These are phyloP conservation scores for Ctenomys sociabilis DNA, from an alignment of 2,113 vertebrate genomes.

Conservation along the genomic window DNA sequence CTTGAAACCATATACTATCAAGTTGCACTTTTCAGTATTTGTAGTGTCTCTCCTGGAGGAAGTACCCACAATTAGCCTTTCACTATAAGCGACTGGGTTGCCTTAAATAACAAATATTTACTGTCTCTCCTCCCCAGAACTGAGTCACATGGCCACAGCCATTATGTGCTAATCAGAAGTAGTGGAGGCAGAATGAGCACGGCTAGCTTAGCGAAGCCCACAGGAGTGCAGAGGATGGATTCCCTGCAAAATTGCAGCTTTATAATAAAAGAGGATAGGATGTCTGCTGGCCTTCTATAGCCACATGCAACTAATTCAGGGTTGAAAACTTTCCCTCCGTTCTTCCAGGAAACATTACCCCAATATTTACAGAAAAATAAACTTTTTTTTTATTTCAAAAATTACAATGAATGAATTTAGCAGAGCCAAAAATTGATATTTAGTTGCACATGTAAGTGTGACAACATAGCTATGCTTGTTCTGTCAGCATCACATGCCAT, in stretches of 20 bases:
- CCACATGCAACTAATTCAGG: neutral
- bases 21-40: neutral
- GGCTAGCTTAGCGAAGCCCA: neutral
- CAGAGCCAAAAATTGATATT: neutral
- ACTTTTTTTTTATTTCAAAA: neutral
- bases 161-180: neutral
- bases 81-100: neutral
- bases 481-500: neutral
- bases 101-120: neutral
- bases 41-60: neutral
- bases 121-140: conserved; percentile 16
- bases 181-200: neutral
- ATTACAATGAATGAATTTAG: neutral
- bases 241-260: neutral
- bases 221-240: neutral
- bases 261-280: neutral
- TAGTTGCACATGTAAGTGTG: neutral
- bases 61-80: conserved; percentile 7
- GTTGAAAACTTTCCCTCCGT: neutral
- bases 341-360: neutral
- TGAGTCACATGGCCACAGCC: neutral
- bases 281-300: neutral
- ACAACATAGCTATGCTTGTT: neutral
- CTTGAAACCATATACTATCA: neutral
- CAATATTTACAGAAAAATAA: neutral